Conservation (phyloP, 2,888 invertebrate species). For the Bugulina stolonifera region DNA sequence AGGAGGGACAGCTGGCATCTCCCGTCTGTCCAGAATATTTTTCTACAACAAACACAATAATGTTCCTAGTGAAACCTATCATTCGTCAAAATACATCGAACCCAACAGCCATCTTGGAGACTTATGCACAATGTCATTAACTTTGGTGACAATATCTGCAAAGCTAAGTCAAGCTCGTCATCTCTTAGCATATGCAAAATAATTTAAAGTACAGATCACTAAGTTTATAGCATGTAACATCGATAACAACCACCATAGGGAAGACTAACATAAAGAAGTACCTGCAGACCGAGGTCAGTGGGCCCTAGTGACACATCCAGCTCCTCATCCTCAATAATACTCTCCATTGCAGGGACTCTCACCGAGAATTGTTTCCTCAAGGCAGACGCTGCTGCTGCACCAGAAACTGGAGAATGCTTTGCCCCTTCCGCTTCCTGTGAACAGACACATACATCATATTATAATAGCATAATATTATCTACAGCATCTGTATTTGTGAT, state of each 20-base stretch:
- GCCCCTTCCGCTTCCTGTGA: not conserved
- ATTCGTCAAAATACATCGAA: too few species aligned
- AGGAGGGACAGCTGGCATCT: conserved; percentile 10
- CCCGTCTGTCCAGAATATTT: conserved; percentile 18
- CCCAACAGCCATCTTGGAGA: too few species aligned
- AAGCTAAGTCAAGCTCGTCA: too few species aligned
- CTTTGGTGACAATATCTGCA: too few species aligned
- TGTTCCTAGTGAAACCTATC: too few species aligned
- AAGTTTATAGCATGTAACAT: too few species aligned
- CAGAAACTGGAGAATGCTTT: not conserved
- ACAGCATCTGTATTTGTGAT: not conserved
- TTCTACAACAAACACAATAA: not conserved
- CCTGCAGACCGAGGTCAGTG: not conserved
- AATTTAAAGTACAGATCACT: too few species aligned
- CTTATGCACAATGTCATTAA: too few species aligned
- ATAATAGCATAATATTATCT: not conserved
- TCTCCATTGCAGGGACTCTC: not conserved
- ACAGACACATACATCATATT: not conserved
- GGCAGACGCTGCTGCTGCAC: not conserved
- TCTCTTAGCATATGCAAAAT: too few species aligned
- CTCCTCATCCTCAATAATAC: conserved; percentile 6
- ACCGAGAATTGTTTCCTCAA: not conserved
- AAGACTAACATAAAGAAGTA: too few species aligned
- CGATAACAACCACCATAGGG: too few species aligned
- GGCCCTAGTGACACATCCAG: not conserved